Conservation (phyloP, 2,797 vertebrate species). For the Lateolabrax maculatus region DNA sequence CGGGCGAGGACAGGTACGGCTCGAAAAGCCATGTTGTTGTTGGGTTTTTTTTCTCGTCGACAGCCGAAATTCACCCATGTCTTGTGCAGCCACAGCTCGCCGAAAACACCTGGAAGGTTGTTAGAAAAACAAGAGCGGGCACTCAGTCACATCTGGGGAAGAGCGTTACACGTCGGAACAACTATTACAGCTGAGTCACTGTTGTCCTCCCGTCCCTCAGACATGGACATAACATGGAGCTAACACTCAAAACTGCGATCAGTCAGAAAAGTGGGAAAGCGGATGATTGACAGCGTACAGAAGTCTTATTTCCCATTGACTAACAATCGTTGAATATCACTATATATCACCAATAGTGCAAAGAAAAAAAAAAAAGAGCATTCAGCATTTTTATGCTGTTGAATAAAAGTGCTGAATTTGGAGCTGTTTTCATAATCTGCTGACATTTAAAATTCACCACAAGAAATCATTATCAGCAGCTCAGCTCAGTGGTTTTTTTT, state of each 20-base stretch:
- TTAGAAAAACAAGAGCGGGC: neutral
- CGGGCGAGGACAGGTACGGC: conserved; percentile 67
- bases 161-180: neutral
- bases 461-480: neutral
- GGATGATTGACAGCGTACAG: too few relatives aligned
- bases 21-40: neutral
- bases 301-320: too few relatives aligned
- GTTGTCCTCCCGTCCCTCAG: too few relatives aligned
- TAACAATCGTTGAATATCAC: neutral
- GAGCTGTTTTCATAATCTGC: neutral
- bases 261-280: too few relatives aligned
- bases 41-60: too few relatives aligned
- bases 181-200: neutral
- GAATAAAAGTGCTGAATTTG: neutral
- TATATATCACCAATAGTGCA: too few relatives aligned
- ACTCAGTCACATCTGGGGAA: neutral
- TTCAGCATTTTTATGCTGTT: neutral
- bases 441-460: neutral
- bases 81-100: neutral
- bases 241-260: neutral
- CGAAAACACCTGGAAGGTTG: too few relatives aligned
- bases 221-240: too few relatives aligned
- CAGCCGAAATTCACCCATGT: accelerated
- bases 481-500: too few relatives aligned
- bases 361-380: neutral